These are phyloP conservation scores for Catagonus wagneri DNA, from an alignment of 2,113 vertebrate genomes.

Conservation along the genomic window DNA sequence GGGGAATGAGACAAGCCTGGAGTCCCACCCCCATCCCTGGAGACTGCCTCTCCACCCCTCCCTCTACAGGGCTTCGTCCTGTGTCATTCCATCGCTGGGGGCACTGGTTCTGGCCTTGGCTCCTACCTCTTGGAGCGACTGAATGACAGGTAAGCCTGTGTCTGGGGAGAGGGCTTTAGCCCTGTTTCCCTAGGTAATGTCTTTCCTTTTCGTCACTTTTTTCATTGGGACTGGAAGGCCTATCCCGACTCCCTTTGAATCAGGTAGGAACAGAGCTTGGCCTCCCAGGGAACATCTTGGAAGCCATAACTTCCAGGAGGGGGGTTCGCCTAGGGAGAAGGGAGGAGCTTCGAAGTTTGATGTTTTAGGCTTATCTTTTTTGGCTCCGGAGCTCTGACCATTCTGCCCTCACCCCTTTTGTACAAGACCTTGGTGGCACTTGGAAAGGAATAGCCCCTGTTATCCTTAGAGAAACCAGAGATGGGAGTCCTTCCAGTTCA, in stretches of 20 bases:
- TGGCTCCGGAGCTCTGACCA: background rate
- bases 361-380: background rate
- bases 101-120: constrained; percentile 97
- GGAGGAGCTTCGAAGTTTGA: background rate
- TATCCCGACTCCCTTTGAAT: background rate
- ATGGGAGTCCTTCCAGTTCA: background rate
- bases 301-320: background rate
- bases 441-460: background rate
- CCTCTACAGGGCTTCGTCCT: constrained; percentile 95
- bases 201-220: background rate
- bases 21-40: background rate
- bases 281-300: background rate
- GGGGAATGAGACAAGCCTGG: background rate
- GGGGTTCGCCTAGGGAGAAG: background rate
- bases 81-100: constrained; percentile 98
- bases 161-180: background rate
- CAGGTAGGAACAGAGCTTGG: background rate
- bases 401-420: background rate
- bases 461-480: background rate
- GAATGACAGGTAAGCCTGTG: constrained; percentile 95
- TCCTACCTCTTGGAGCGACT: constrained; percentile 98
- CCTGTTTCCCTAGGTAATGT: background rate
- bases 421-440: background rate
- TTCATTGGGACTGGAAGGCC: background rate
- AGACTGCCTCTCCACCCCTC: background rate